A percentile compares a stretch with the other conserved stretches of the same genome.
These are phyloP conservation scores for Oxyruncus cristatus DNA, from an alignment of 2,113 vertebrate species.

Conservation along the genomic window DNA sequence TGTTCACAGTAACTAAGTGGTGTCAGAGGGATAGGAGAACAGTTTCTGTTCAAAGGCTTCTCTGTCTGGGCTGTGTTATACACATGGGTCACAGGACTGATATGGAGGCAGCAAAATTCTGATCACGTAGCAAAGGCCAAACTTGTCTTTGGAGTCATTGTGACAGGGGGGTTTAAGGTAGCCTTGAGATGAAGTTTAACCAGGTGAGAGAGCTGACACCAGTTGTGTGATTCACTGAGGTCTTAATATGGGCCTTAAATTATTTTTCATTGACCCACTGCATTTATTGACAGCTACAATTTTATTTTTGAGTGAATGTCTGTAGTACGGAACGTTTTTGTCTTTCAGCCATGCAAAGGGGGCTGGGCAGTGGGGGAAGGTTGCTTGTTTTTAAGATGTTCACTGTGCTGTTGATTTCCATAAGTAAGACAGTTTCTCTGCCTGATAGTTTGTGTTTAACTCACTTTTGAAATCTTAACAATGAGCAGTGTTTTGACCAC, in stretches of 20 bases:
- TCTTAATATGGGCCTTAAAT: neutral
- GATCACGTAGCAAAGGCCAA: neutral
- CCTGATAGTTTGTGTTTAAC: neutral
- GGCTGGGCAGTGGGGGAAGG: neutral
- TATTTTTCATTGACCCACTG: neutral
- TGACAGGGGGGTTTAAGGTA: neutral
- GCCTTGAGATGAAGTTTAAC: neutral
- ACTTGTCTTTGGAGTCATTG: neutral
- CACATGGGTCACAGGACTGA: neutral
- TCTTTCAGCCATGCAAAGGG: neutral
- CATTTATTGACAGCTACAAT: neutral
- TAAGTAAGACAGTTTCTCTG: neutral
- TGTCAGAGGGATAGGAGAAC: neutral
- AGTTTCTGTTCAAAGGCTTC: neutral
- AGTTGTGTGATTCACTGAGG: neutral
- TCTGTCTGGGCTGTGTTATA: neutral
- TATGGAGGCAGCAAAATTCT: neutral
- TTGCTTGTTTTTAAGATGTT: neutral
- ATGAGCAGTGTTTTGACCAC: neutral
- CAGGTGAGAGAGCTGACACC: neutral
- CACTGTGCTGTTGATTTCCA: neutral
- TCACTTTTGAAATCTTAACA: neutral
- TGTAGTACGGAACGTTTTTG: neutral
- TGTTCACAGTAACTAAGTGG: neutral
- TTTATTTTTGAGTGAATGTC: neutral